These are phyloP conservation scores for Pagetopsis macropterus DNA, from an alignment of 2,797 vertebrate genomes.

Conservation along the genomic window DNA sequence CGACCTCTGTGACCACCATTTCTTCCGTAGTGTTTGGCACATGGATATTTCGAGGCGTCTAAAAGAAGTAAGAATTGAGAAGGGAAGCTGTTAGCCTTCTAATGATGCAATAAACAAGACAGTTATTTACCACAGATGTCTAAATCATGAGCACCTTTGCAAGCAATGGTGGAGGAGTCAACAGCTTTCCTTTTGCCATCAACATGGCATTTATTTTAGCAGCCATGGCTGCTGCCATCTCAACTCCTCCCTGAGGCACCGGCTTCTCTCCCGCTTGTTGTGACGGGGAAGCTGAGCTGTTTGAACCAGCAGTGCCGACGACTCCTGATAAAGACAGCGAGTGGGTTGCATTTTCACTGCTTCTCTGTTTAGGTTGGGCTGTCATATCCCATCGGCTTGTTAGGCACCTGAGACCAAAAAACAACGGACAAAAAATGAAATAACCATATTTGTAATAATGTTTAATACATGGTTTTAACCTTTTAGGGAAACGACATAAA, in stretches of 20 bases:
- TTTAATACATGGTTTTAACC: background rate
- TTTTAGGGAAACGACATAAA: background rate
- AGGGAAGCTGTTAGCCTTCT: background rate
- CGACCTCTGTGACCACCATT: conserved; percentile 84
- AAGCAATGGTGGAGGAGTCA: conserved; percentile 83
- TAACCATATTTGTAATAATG: background rate
- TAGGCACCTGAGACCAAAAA: conserved; percentile 74
- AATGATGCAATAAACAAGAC: background rate
- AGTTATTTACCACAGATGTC: background rate
- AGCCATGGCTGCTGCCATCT: conserved; percentile 86
- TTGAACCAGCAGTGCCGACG: conserved; percentile 31
- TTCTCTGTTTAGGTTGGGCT: conserved; percentile 71
- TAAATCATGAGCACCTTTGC: conserved; percentile 74
- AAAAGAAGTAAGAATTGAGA: conserved; percentile 26
- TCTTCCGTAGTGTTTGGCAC: conserved; percentile 67
- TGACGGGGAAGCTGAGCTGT: conserved; percentile 32
- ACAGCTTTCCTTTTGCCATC: conserved; percentile 87
- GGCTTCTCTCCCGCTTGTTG: conserved; percentile 39
- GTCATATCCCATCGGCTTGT: conserved; percentile 84
- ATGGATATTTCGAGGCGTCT: conserved; percentile 65
- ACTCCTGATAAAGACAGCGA: conserved; percentile 59
- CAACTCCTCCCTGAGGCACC: conserved; percentile 78
- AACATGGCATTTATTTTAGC: conserved; percentile 88
- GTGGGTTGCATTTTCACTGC: conserved; percentile 59
- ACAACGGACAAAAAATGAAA: background rate